Evolutionary conservation across 2,888 invertebrate species (phyloP).

Genomic region (Zeuzera pyrina): DNA sequence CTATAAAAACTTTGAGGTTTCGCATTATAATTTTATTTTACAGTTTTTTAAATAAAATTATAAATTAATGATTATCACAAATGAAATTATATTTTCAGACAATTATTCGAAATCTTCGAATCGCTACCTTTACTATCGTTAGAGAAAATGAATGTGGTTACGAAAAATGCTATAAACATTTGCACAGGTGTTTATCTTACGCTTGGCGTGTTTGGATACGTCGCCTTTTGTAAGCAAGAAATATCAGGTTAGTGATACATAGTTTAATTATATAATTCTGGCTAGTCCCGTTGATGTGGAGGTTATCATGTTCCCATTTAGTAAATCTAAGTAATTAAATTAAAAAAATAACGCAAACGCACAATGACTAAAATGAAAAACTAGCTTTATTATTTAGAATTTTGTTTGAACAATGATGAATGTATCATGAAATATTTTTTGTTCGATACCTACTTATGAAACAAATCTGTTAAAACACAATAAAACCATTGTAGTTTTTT

Average conservation of each 20-base stretch:
- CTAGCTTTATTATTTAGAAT: no score
- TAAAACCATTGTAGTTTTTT: no score
- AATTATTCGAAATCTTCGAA: conserved; percentile 94
- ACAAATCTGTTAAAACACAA: no score
- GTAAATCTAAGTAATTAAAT: background rate
- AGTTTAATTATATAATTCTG: background rate
- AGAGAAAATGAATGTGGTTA: conserved; percentile 90
- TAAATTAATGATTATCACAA: no score
- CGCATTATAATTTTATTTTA: no score
- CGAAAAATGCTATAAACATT: conserved; percentile 91
- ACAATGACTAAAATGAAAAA: no score
- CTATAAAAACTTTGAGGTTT: no score
- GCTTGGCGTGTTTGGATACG: conserved; percentile 94
- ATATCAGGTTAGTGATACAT: conserved; percentile 75
- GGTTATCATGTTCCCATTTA: background rate
- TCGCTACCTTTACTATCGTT: conserved; percentile 89
- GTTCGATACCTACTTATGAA: no score
- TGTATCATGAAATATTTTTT: no score
- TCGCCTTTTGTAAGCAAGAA: conserved; percentile 85
- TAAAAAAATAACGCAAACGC: background rate
- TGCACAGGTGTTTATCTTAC: conserved; percentile 92
- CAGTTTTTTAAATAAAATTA: no score
- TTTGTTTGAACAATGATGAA: no score
- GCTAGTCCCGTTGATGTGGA: background rate
- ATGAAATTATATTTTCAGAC: conserved; percentile 64